phyloP scores from a whole-genome alignment of 2,888 invertebrate genomes.

The Arrhopalites spinosus region DNA sequence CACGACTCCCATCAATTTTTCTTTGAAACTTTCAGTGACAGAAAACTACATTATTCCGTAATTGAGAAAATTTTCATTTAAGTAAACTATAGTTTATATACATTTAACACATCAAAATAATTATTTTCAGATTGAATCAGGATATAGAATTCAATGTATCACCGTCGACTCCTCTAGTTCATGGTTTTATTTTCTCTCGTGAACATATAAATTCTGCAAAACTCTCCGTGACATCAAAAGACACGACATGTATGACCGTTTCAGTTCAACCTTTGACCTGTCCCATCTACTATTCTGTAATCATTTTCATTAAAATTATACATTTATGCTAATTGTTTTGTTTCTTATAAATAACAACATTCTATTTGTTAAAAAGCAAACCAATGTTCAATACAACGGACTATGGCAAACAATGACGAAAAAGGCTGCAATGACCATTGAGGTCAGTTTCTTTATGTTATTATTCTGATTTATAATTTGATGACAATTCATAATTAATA shows the following conservation, averaged over 20 bases:
- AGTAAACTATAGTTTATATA: neutral
- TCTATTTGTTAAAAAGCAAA: constrained; percentile 35
- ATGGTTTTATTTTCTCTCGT: constrained; percentile 18
- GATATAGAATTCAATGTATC: constrained; percentile 15
- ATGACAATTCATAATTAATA: too few relatives aligned
- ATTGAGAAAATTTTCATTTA: neutral
- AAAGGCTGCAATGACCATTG: constrained; percentile 49
- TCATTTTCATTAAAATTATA: neutral
- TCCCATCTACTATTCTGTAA: neutral
- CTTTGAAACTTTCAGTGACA: constrained; percentile 13
- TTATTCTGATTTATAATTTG: too few relatives aligned
- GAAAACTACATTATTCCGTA: constrained; percentile 26
- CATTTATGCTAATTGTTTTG: neutral
- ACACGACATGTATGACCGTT: constrained; percentile 37
- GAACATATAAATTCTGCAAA: constrained; percentile 10
- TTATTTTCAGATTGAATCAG: constrained; percentile 12
- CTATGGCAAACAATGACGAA: constrained; percentile 53
- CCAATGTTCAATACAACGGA: constrained; percentile 27
- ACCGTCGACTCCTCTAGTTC: constrained; percentile 20
- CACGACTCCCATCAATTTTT: neutral
- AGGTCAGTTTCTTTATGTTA: constrained; percentile 41
- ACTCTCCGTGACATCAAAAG: constrained; percentile 27
- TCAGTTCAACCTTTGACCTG: constrained; percentile 32
- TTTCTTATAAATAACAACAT: neutral
- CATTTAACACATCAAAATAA: neutral